phyloP scores from a whole-genome alignment of 1,140 invertebrate species.

The Ctenoplectra terminalis region DNA sequence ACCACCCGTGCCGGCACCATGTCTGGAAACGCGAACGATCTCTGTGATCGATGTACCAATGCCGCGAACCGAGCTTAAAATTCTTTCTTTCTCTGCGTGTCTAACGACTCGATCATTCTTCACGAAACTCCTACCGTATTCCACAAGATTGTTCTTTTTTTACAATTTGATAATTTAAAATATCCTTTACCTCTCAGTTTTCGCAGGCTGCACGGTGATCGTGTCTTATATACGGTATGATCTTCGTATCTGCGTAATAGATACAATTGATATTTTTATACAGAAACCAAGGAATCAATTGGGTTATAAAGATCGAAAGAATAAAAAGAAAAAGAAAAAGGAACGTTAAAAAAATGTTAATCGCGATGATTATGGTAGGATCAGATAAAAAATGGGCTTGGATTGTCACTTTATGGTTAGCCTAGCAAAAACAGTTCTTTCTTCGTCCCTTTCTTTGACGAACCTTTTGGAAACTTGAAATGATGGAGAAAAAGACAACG shows the following conservation, averaged over 20 bases:
- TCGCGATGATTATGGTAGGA: background rate
- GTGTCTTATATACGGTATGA: conserved; percentile 65
- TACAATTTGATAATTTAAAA: conserved; percentile 27
- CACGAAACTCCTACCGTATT: background rate
- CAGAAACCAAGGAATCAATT: conserved; percentile 36
- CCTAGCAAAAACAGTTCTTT: background rate
- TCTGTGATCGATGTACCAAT: background rate
- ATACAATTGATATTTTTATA: conserved; percentile 34
- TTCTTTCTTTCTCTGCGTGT: background rate
- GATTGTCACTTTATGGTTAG: background rate
- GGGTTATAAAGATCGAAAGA: too few species aligned
- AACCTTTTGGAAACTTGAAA: background rate
- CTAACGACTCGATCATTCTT: background rate
- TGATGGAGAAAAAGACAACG: background rate
- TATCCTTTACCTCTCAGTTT: conserved; percentile 69
- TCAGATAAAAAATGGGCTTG: background rate
- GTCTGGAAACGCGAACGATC: conserved; percentile 70
- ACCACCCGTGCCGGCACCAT: conserved; percentile 86
- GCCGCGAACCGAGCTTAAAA: too few species aligned
- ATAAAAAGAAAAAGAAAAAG: too few species aligned
- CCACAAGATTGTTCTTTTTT: background rate
- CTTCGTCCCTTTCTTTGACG: background rate
- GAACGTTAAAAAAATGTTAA: background rate
- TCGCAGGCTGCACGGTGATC: conserved; percentile 62
- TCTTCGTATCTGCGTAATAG: conserved; percentile 69